phyloP scores from a whole-genome alignment of 1,140 invertebrate species.

The Dendrolimus kikuchii region DNA sequence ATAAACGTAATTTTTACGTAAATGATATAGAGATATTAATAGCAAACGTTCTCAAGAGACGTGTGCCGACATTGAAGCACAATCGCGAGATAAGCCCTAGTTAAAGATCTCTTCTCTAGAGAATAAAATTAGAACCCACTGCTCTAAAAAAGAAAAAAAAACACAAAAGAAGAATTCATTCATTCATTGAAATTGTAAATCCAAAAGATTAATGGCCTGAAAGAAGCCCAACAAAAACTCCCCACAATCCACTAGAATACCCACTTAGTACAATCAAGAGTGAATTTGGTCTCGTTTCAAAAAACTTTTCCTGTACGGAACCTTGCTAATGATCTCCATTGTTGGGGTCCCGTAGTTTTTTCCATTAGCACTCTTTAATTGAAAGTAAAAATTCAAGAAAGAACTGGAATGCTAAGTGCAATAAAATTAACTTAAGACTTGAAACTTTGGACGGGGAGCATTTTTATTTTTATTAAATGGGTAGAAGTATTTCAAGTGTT shows the following conservation, averaged over 20 bases:
- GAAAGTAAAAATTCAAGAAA: slow-evolving; percentile 27
- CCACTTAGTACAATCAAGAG: slow-evolving; percentile 29
- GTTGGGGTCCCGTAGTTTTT: slow-evolving; percentile 26
- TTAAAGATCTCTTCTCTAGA: too few species aligned
- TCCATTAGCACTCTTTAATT: slow-evolving; percentile 35
- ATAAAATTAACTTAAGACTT: slow-evolving; percentile 17
- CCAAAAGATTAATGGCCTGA: slow-evolving; percentile 8
- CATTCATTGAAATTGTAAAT: slow-evolving; percentile 4
- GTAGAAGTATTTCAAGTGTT: neutral
- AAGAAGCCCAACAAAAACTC: slow-evolving; percentile 4
- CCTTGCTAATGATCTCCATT: slow-evolving; percentile 29
- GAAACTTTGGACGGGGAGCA: slow-evolving; percentile 15
- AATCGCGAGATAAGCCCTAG: too few species aligned
- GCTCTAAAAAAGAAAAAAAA: too few species aligned
- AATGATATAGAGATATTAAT: too few species aligned
- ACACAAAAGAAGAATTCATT: too few species aligned
- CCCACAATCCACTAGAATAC: slow-evolving; percentile 10
- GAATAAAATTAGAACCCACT: too few species aligned
- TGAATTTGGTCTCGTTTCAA: slow-evolving; percentile 33
- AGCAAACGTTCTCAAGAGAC: too few species aligned
- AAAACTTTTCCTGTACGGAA: slow-evolving; percentile 20
- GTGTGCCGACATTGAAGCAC: too few species aligned
- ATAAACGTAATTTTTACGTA: too few species aligned
- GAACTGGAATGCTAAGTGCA: slow-evolving; percentile 21
- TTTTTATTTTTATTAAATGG: slow-evolving; percentile 16